phyloP scores from a whole-genome alignment of 1,140 invertebrate species.

The Orius insidiosus region DNA sequence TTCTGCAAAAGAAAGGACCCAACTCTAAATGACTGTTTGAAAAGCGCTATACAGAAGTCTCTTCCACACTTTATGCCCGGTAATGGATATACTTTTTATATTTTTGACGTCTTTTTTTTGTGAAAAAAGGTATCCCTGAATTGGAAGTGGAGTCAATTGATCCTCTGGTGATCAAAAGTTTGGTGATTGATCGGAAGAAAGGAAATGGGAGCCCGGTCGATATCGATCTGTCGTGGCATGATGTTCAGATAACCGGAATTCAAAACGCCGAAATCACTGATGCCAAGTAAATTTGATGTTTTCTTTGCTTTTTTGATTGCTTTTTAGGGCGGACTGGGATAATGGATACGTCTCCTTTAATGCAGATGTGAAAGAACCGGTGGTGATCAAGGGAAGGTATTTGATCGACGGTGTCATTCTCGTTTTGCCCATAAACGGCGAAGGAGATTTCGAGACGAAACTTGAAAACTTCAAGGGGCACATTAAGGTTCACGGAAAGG shows the following conservation, averaged over 20 bases:
- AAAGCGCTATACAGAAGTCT: slow-evolving; percentile 1
- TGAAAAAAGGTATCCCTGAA: slow-evolving; percentile 8
- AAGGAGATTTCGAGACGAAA: slow-evolving; percentile 45
- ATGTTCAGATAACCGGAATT: slow-evolving; percentile 6
- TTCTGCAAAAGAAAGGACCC: slow-evolving; percentile 4
- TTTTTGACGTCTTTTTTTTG: neutral
- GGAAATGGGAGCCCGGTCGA: slow-evolving; percentile 10
- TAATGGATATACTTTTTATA: neutral
- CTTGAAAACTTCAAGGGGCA: slow-evolving; percentile 24
- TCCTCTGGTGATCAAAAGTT: slow-evolving; percentile 1
- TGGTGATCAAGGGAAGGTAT: slow-evolving; percentile 32
- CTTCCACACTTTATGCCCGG: neutral
- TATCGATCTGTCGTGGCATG: slow-evolving; percentile 6
- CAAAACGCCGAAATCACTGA: neutral
- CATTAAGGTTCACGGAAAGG: slow-evolving; percentile 10
- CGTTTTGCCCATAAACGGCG: slow-evolving; percentile 45
- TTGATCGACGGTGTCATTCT: slow-evolving; percentile 46
- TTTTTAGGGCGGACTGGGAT: slow-evolving; percentile 14
- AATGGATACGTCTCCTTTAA: slow-evolving; percentile 8
- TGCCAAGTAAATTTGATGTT: slow-evolving; percentile 6
- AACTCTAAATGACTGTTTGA: slow-evolving; percentile 4
- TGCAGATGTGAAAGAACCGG: neutral
- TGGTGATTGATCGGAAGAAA: slow-evolving; percentile 12
- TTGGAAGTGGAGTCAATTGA: slow-evolving; percentile 7
- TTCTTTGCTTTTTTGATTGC: neutral